Evolutionary conservation across 2,888 invertebrate species (phyloP).

Genomic region (Tetranychus piercei): DNA sequence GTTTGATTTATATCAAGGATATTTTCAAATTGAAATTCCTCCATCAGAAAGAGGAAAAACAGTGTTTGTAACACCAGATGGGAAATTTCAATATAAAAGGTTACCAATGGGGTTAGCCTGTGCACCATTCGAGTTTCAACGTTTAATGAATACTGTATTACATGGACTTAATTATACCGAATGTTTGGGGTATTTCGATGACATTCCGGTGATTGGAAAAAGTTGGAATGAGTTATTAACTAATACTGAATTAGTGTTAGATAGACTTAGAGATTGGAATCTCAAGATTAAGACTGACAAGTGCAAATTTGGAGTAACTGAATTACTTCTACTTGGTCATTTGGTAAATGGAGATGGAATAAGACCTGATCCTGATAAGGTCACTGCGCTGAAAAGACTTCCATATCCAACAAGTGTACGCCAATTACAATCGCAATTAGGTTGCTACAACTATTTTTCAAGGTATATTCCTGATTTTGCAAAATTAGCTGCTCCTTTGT

Average conservation of each 20-base stretch:
- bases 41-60: background rate
- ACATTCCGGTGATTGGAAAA: background rate
- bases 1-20: background rate
- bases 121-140: background rate
- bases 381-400: background rate
- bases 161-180: background rate
- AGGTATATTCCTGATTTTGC: background rate
- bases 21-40: background rate
- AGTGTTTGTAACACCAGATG: background rate
- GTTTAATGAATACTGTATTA: background rate
- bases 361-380: background rate
- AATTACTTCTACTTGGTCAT: background rate
- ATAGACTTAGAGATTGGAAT: background rate
- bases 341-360: background rate
- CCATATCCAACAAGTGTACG: background rate
- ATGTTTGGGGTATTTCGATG: background rate
- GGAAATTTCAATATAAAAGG: background rate
- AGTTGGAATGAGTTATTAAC: background rate
- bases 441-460: background rate
- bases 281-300: background rate
- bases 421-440: background rate
- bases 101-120: background rate
- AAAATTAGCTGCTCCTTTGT: background rate
- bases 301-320: background rate
- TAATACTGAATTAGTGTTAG: background rate